Percentiles rank a stretch among this genome's conserved stretches.
Conservation (phyloP, 1,140 invertebrate genomes). For the Lepidurus apus region DNA sequence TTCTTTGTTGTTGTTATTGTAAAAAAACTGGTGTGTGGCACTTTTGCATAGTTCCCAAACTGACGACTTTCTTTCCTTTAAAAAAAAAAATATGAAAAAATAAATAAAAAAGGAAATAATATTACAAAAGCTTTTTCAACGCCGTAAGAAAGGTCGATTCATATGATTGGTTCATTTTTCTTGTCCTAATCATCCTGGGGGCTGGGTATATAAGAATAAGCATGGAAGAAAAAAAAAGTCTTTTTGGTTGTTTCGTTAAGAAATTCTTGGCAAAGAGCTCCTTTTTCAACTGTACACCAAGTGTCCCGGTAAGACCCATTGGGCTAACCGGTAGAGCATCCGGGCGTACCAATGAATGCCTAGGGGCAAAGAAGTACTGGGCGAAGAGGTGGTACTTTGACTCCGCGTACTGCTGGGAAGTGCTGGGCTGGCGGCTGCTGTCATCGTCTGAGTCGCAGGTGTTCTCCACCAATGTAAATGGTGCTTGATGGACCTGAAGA, state of each 20-base stretch:
- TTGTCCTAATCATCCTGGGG: not conserved
- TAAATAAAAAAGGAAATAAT: too few species aligned
- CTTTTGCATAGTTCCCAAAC: not conserved
- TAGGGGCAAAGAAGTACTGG: slow-evolving; percentile 24
- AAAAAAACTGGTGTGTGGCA: not conserved
- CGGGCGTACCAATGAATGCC: slow-evolving; percentile 85
- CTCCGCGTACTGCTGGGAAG: slow-evolving; percentile 34
- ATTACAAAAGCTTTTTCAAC: too few species aligned
- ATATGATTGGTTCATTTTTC: too few species aligned
- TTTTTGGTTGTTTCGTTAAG: not conserved
- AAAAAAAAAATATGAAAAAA: too few species aligned
- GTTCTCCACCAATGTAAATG: slow-evolving; percentile 34
- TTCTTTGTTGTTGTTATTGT: not conserved
- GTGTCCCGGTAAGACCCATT: slow-evolving; percentile 57
- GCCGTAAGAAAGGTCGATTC: too few species aligned
- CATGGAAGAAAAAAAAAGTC: not conserved
- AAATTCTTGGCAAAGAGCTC: not conserved
- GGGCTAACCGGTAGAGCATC: slow-evolving; percentile 64
- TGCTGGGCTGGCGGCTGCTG: slow-evolving; percentile 32
- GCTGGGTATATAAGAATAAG: not conserved
- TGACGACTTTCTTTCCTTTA: too few species aligned
- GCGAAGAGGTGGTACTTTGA: not conserved
- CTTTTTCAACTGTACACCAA: slow-evolving; percentile 39
- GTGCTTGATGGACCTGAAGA: slow-evolving; percentile 37
- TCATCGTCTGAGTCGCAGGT: slow-evolving; percentile 37